phyloP scores from a whole-genome alignment of 2,113 vertebrate species.

The Gallinago undulata region DNA sequence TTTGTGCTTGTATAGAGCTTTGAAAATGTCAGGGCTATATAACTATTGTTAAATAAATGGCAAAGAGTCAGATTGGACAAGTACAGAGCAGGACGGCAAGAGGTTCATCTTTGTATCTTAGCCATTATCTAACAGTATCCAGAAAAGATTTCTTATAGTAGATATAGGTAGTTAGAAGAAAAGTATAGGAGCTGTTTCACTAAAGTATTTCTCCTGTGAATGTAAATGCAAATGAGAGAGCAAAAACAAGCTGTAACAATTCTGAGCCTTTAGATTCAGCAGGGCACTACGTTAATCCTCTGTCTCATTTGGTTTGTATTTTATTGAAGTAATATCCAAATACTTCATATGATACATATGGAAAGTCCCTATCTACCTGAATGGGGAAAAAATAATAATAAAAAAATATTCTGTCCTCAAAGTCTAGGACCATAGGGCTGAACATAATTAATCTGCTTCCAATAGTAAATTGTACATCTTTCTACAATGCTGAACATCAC shows the following conservation, averaged over 20 bases:
- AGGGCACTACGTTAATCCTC: neutral
- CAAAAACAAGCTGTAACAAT: neutral
- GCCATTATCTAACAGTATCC: neutral
- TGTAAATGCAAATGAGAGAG: neutral
- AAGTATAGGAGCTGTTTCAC: neutral
- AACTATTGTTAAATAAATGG: slow-evolving; percentile 60
- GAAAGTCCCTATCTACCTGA: neutral
- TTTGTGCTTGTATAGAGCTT: slow-evolving; percentile 50
- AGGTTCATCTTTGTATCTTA: neutral
- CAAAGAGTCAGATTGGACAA: slow-evolving; percentile 33
- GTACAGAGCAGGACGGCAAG: neutral
- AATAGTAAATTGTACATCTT: neutral
- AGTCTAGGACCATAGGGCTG: neutral
- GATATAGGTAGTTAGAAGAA: neutral
- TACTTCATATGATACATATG: neutral
- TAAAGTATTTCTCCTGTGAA: neutral
- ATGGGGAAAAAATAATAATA: neutral
- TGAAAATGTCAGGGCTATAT: slow-evolving; percentile 64
- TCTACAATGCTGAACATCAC: neutral
- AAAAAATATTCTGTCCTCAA: neutral
- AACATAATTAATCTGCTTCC: neutral
- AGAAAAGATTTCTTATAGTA: neutral
- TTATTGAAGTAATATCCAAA: neutral
- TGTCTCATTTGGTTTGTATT: neutral
- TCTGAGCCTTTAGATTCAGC: neutral